Base-by-base conservation (phyloP, 2,888 invertebrate genomes). In the Rhyacophila evoluta region DNA sequence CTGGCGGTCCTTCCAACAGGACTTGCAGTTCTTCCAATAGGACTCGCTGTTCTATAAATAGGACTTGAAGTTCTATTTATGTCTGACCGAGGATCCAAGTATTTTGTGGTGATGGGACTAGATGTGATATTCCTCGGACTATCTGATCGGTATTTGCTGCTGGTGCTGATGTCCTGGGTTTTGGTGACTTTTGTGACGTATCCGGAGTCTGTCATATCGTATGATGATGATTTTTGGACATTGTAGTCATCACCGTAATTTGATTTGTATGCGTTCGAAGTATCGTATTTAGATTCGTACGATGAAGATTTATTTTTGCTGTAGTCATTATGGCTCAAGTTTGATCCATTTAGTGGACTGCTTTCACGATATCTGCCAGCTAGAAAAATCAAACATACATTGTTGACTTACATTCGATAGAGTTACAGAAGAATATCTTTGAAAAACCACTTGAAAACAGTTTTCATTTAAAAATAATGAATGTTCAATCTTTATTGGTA, bases 1-100 rank as follows among this genome's bases (percentile, higher is more conserved):
- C 92, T 92, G 70, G 89, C 87, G 0, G 89, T 90, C 74, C 91
- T 89, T 81, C 91, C 90, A 83, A 89, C 85, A 82, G 89, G 89
- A 83, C 88, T 89, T 78, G 88, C 87, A 83, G 87, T 89, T 82
- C 91, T 90, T 74, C 89, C 86, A 80, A 91, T 87, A 3, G 92
- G 92, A 83, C 92, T 92, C 1, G 91, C 85, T 1, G 86, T 90
- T 84, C 87, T 89, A 83, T 84, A 91, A 84, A 87, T 85, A 1
- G 86, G 91, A 84, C 87, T 92, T 80, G 87, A 88, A 84, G 84
- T 89, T 85, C 85, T 88, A 84, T 83, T 91, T 84, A 89, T 84
- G 67, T 90, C 89, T 83, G 91, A 81, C 83, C 91, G 83, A 84
- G 91, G 85, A 85, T 90, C 86, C 85, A 92, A 85, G 88, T 91